Conservation (phyloP, 2,113 vertebrate genomes). For the Rhynchopsitta pachyrhyncha region DNA sequence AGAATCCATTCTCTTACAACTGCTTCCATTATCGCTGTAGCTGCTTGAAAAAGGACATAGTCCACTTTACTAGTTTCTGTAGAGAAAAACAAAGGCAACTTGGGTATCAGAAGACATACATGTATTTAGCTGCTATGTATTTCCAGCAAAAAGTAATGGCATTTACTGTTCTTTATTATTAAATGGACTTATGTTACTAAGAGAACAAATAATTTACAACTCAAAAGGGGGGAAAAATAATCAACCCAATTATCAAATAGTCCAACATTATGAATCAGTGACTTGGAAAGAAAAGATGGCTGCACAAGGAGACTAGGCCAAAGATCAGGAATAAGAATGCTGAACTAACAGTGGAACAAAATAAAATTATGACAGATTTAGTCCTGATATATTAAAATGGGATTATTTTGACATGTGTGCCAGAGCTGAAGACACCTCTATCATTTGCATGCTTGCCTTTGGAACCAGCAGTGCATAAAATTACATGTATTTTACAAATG, state of each 20-base stretch:
- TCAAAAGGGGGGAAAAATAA: conserved; percentile 47
- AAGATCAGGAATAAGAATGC: not conserved
- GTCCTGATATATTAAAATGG: not conserved
- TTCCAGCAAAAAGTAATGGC: not conserved
- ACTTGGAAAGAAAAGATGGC: not conserved
- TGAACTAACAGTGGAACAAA: not conserved
- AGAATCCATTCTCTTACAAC: conserved; percentile 98
- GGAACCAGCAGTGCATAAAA: not conserved
- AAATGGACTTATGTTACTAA: not conserved
- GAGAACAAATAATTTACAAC: not conserved
- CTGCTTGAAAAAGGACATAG: conserved; percentile 98
- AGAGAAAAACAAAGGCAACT: conserved; percentile 22
- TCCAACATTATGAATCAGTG: not conserved
- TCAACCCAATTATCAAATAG: conserved; percentile 53
- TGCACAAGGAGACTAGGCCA: not conserved
- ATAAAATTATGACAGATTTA: not conserved
- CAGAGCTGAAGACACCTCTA: not conserved
- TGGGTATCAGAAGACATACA: not conserved
- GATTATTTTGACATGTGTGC: not conserved
- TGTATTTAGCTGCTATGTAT: not conserved
- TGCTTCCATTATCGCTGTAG: conserved; percentile 97
- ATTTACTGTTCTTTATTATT: not conserved
- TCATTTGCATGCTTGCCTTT: not conserved
- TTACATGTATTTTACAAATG: not conserved
- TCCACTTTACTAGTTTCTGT: conserved; percentile 99